These are phyloP conservation scores for Drosophila ironensis DNA, from an alignment of 1,140 invertebrate genomes.

Conservation along the genomic window DNA sequence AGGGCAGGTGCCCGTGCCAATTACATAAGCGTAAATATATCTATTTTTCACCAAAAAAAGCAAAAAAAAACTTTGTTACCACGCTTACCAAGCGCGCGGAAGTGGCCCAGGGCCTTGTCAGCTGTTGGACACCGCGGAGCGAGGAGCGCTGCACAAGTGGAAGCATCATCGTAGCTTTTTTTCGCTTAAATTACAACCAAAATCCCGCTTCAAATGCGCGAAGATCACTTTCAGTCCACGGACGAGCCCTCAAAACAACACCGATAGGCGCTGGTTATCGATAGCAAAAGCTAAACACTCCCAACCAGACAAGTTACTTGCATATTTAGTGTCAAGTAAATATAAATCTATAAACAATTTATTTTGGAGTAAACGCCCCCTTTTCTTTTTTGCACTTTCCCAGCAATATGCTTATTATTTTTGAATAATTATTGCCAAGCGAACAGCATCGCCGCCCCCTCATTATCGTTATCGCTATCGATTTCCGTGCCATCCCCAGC, in stretches of 20 bases:
- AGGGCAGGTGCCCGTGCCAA: not conserved
- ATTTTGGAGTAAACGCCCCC: too few species aligned
- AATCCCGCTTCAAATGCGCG: too few species aligned
- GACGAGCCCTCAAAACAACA: conserved; percentile 35
- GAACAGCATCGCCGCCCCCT: rapidly evolving
- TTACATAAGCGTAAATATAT: not conserved
- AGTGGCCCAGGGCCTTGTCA: conserved; percentile 60
- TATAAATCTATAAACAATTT: too few species aligned
- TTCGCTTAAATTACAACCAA: too few species aligned
- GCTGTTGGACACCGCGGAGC: conserved; percentile 63
- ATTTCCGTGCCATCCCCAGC: conserved; percentile 4
- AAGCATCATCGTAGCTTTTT: conserved; percentile 61
- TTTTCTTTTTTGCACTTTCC: too few species aligned
- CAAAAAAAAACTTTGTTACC: too few species aligned
- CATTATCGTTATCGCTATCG: not conserved
- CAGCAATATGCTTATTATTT: too few species aligned
- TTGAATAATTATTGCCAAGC: not conserved
- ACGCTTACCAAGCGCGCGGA: conserved; percentile 71
- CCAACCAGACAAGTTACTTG: too few species aligned
- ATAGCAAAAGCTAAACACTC: too few species aligned
- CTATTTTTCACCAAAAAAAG: too few species aligned
- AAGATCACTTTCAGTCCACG: conserved; percentile 17
- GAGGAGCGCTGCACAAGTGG: conserved; percentile 64
- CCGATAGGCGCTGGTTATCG: not conserved
- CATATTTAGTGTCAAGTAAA: too few species aligned